These are phyloP conservation scores for Agonopterix alstromeriana DNA, from an alignment of 2,888 invertebrate species.

Conservation along the genomic window DNA sequence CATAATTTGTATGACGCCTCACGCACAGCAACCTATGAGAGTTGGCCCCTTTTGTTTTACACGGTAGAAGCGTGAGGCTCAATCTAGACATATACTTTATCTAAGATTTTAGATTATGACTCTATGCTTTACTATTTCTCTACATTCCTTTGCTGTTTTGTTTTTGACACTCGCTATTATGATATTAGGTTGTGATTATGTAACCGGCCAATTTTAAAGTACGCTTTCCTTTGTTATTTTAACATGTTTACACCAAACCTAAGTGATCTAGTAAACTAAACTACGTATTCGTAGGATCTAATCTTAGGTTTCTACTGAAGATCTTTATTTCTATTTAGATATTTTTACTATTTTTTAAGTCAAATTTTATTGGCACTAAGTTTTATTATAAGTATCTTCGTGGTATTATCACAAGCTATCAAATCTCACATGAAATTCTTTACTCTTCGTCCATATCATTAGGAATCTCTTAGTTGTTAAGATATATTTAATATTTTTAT, in stretches of 20 bases:
- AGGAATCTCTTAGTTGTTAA: slow-evolving; percentile 35
- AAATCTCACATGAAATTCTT: slow-evolving; percentile 11
- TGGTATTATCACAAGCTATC: slow-evolving; percentile 13
- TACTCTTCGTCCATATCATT: slow-evolving; percentile 26
- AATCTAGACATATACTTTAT: too few species aligned
- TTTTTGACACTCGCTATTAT: slow-evolving; percentile 15
- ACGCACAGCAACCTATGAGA: too few species aligned
- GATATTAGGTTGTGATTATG: slow-evolving; percentile 39
- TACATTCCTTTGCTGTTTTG: slow-evolving; percentile 15
- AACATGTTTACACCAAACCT: neutral
- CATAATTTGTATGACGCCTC: too few species aligned
- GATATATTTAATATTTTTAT: slow-evolving; percentile 12
- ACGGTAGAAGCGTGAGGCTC: too few species aligned
- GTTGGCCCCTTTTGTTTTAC: too few species aligned
- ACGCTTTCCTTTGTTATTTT: slow-evolving; percentile 9
- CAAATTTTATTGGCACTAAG: slow-evolving; percentile 51
- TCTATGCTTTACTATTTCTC: slow-evolving; percentile 8
- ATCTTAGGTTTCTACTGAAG: slow-evolving; percentile 4
- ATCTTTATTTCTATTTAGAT: slow-evolving; percentile 11
- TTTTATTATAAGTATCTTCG: slow-evolving; percentile 16
- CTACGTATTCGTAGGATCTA: neutral
- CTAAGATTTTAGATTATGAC: slow-evolving; percentile 8
- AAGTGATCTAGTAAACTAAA: neutral
- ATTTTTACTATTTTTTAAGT: slow-evolving; percentile 16
- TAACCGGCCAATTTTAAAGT: slow-evolving; percentile 35